phyloP scores from a whole-genome alignment of 2,888 invertebrate genomes.

The Cantharis rufa region DNA sequence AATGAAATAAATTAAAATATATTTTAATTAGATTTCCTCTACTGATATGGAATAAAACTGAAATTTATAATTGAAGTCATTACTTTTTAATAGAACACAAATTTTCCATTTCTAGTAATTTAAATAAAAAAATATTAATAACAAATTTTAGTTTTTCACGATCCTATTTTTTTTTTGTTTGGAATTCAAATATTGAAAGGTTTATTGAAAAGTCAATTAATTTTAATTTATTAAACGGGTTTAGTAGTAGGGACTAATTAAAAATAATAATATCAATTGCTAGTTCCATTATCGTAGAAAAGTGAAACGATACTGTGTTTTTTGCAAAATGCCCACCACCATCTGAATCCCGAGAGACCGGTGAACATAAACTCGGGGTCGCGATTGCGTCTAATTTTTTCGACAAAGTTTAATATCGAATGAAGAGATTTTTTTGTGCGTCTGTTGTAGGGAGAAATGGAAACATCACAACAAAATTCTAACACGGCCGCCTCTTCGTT shows the following conservation, averaged over 20 bases:
- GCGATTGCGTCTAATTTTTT: conserved; percentile 62
- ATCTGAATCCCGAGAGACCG: conserved; percentile 73
- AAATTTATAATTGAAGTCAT: not conserved
- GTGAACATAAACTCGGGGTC: conserved; percentile 70
- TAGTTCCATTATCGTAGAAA: conserved; percentile 55
- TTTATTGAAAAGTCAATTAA: not conserved
- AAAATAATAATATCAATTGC: conserved; percentile 7
- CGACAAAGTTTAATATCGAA: conserved; percentile 68
- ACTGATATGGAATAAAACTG: not conserved
- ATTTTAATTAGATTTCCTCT: not conserved
- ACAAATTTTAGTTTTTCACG: not conserved
- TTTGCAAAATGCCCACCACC: conserved; percentile 86
- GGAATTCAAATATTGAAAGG: not conserved
- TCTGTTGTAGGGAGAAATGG: conserved; percentile 70
- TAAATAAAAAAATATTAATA: not conserved
- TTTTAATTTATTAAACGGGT: not conserved
- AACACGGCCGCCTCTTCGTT: conserved; percentile 68
- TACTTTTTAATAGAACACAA: not conserved
- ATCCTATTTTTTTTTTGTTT: not conserved
- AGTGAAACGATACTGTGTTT: conserved; percentile 75
- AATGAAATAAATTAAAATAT: not conserved
- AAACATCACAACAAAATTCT: conserved; percentile 75
- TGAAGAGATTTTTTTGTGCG: conserved; percentile 70
- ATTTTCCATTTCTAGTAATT: not conserved
- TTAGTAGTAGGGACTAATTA: not conserved